A percentile compares a stretch with the other conserved stretches of the same genome.
These are phyloP conservation scores for Macrostomum lignano DNA, from an alignment of 1,140 invertebrate genomes.

Conservation along the genomic window DNA sequence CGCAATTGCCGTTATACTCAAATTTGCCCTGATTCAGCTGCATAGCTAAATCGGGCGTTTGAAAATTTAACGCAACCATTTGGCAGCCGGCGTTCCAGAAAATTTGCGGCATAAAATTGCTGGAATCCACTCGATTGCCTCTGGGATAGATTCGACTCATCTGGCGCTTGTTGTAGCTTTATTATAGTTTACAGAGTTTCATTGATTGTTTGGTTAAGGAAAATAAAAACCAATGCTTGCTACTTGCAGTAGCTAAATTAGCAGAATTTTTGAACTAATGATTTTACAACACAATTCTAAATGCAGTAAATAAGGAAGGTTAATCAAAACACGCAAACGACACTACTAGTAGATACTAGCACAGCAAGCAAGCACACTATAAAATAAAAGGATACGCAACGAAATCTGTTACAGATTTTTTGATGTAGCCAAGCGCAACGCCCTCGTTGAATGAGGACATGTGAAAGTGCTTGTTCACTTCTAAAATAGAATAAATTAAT, in stretches of 20 bases:
- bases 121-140: conserved; percentile 86
- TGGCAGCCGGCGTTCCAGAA: conserved; percentile 99
- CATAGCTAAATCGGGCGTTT: conserved; percentile 94
- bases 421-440: conserved; percentile 70
- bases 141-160: conserved; percentile 84
- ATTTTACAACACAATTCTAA: no score
- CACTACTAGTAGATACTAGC: no score
- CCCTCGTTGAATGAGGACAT: conserved; percentile 99
- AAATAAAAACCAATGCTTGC: background rate
- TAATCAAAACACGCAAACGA: no score
- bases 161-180: conserved; percentile 20
- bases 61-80: conserved; percentile 99
- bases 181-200: no score
- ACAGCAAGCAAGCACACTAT: background rate
- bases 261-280: no score
- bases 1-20: conserved; percentile 94
- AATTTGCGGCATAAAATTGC: conserved; percentile 96
- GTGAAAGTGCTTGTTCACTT: conserved; percentile 75
- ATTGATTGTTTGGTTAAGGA: conserved; percentile 10
- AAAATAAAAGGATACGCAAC: conserved; percentile 48
- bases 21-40: conserved; percentile 99
- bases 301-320: no score
- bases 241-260: no score
- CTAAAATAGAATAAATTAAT: no score
- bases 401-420: conserved; percentile 86